Percentiles rank a stretch among this genome's conserved stretches.
Evolutionary conservation across 2,888 invertebrate species (phyloP).

Genomic region (Hybos culiciformis): DNA sequence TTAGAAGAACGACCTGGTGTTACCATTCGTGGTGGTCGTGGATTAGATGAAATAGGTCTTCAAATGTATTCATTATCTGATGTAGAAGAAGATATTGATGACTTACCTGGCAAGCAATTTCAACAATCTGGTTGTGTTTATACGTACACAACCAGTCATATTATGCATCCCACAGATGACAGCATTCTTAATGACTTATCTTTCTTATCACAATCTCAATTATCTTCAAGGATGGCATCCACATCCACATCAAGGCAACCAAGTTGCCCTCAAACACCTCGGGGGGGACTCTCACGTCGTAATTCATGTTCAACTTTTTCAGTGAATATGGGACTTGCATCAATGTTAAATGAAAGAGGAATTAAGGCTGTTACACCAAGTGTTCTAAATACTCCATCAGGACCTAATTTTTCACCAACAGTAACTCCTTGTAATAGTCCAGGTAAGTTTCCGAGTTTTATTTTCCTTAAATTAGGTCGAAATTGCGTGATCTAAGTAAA

Average conservation of each 20-base stretch:
- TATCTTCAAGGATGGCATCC: constrained; percentile 56
- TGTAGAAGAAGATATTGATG: constrained; percentile 56
- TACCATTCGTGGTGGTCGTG: constrained; percentile 65
- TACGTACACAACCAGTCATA: constrained; percentile 76
- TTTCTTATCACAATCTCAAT: constrained; percentile 45
- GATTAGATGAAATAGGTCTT: constrained; percentile 58
- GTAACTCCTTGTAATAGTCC: constrained; percentile 84
- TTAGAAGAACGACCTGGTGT: constrained; percentile 86
- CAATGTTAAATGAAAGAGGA: constrained; percentile 65
- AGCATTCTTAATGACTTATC: constrained; percentile 49
- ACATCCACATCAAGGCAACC: constrained; percentile 42
- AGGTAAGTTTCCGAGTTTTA: constrained; percentile 31
- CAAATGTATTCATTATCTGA: constrained; percentile 50
- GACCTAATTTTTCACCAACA: constrained; percentile 58
- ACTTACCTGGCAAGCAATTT: constrained; percentile 60
- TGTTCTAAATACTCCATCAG: constrained; percentile 48
- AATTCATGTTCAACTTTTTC: constrained; percentile 71
- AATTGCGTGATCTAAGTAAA: neutral
- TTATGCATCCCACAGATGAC: constrained; percentile 83
- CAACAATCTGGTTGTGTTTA: constrained; percentile 67
- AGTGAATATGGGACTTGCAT: constrained; percentile 52
- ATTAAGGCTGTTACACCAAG: constrained; percentile 60
- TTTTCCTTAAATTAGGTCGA: neutral
- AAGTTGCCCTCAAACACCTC: constrained; percentile 37
- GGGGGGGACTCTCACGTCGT: constrained; percentile 49